Percentiles rank a stretch among this genome's conserved stretches.
These are phyloP conservation scores for Anguilla marmorata DNA, from an alignment of 2,797 vertebrate species.

Conservation along the genomic window DNA sequence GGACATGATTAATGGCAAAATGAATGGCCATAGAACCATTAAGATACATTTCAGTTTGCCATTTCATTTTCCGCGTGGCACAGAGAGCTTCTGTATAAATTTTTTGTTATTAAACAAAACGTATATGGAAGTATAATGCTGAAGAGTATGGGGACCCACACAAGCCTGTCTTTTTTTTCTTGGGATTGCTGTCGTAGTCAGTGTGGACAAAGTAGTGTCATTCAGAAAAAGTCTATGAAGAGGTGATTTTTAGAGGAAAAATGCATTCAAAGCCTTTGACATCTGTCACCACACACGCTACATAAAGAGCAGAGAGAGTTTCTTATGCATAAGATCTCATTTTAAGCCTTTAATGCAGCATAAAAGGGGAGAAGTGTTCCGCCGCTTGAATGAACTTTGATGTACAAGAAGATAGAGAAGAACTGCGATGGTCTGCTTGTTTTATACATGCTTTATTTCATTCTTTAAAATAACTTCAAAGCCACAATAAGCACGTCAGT, in stretches of 20 bases:
- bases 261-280: background rate
- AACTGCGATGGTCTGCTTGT: background rate
- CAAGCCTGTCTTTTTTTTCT: background rate
- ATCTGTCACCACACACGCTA: background rate
- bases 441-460: background rate
- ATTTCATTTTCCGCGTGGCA: background rate
- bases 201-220: no score
- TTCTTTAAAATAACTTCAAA: slow-evolving; percentile 13
- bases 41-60: background rate
- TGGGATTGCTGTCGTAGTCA: no score
- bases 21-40: background rate
- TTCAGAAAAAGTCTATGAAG: background rate
- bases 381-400: background rate
- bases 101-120: background rate
- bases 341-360: slow-evolving; percentile 4
- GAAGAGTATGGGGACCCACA: background rate
- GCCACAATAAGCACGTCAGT: background rate
- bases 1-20: background rate
- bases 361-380: background rate
- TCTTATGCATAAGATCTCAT: background rate
- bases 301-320: background rate
- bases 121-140: background rate
- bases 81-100: background rate
- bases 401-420: background rate
- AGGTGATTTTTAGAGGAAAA: background rate